Evolutionary conservation across 2,888 invertebrate species (phyloP).

Genomic region (Melangyna quadrimaculata): DNA sequence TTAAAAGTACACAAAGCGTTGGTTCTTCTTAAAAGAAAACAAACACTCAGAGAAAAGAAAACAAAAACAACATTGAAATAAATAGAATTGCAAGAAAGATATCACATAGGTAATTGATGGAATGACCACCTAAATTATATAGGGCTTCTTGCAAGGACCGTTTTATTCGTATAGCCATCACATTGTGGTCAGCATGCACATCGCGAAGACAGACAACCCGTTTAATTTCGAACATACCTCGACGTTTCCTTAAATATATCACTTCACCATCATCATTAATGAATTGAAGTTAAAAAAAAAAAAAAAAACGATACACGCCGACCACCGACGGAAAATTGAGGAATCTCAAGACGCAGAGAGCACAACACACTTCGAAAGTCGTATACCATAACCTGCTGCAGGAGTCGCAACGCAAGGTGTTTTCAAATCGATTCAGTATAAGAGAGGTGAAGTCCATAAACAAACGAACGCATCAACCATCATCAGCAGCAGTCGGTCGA

Average conservation of each 20-base stretch:
- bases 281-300: slow-evolving; percentile 10
- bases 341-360: slow-evolving; percentile 46
- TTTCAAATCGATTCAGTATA: slow-evolving; percentile 43
- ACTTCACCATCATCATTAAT: slow-evolving; percentile 3
- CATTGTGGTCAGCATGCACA: slow-evolving; percentile 10
- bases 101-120: slow-evolving; percentile 65
- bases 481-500: background rate
- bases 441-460: slow-evolving; percentile 52
- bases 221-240: slow-evolving; percentile 48
- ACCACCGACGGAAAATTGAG: background rate
- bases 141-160: slow-evolving; percentile 48
- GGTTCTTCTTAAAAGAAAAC: background rate
- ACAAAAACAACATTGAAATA: background rate
- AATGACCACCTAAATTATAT: slow-evolving; percentile 69
- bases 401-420: slow-evolving; percentile 65
- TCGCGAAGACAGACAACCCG: slow-evolving; percentile 42
- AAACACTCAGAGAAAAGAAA: background rate
- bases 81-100: slow-evolving; percentile 48
- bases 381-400: background rate
- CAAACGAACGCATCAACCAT: slow-evolving; percentile 48
- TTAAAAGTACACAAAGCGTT: slow-evolving; percentile 20
- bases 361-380: slow-evolving; percentile 8
- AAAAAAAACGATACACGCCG: background rate
- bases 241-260: slow-evolving; percentile 54
- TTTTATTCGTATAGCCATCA: slow-evolving; percentile 33